Evolutionary conservation across 2,888 invertebrate genomes (phyloP).

Genomic region (Halictus quadricinctus): DNA sequence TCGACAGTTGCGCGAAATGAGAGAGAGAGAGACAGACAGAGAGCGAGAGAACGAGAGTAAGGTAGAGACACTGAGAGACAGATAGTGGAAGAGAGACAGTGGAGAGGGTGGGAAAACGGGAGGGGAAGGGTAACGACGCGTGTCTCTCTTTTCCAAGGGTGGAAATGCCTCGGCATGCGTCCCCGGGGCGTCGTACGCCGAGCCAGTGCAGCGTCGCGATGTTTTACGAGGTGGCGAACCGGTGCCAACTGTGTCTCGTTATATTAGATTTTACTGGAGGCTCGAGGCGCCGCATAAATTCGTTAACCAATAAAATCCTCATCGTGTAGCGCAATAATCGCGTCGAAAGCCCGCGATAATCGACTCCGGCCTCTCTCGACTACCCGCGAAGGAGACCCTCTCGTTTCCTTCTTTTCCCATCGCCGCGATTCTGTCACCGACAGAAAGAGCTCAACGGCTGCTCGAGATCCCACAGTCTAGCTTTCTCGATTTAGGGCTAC

Average conservation of each 20-base stretch:
- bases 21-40: background rate
- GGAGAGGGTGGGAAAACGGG: background rate
- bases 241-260: constrained; percentile 81
- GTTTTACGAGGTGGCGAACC: constrained; percentile 80
- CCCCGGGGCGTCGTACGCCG: constrained; percentile 73
- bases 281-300: constrained; percentile 79
- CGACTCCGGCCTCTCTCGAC: constrained; percentile 16
- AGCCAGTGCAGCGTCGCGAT: constrained; percentile 69
- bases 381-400: background rate
- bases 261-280: constrained; percentile 79
- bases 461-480: background rate
- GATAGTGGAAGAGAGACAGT: background rate
- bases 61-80: background rate
- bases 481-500: constrained; percentile 2
- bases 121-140: constrained; percentile 56
- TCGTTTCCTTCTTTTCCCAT: background rate
- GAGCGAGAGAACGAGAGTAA: too few species aligned
- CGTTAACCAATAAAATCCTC: constrained; percentile 80
- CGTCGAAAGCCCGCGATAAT: constrained; percentile 50
- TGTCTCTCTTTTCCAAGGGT: constrained; percentile 63
- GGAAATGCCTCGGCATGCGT: constrained; percentile 67
- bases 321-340: constrained; percentile 73
- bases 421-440: background rate
- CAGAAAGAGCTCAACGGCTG: constrained; percentile 8
- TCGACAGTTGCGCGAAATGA: background rate